These are phyloP conservation scores for Psylliodes chrysocephalus DNA, from an alignment of 2,888 invertebrate species.

Conservation along the genomic window DNA sequence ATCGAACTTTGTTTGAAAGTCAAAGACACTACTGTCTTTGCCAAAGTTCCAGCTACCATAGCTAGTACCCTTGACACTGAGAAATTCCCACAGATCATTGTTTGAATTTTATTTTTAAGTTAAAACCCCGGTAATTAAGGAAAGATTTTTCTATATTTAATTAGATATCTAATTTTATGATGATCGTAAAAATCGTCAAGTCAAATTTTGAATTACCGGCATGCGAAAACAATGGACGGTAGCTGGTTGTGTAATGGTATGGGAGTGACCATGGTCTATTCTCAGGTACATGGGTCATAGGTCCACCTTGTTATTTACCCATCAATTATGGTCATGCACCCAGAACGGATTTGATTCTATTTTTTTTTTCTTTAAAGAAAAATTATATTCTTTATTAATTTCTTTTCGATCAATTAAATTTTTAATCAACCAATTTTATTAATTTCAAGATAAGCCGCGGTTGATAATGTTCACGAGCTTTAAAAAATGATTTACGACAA, in stretches of 20 bases:
- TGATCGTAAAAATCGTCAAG: neutral
- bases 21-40: too few relatives aligned
- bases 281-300: constrained; percentile 37
- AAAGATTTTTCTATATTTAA: neutral
- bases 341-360: neutral
- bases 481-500: too few relatives aligned
- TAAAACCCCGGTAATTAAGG: neutral
- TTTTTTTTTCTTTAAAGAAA: neutral
- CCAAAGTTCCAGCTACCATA: too few relatives aligned
- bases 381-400: too few relatives aligned
- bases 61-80: neutral
- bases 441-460: too few relatives aligned
- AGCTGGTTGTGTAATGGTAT: constrained; percentile 40
- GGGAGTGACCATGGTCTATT: constrained; percentile 50
- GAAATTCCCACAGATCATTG: neutral
- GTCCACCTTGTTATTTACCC: constrained; percentile 10
- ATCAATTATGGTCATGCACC: neutral
- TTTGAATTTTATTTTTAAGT: neutral
- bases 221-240: constrained; percentile 21
- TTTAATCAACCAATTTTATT: too few relatives aligned
- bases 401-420: too few relatives aligned
- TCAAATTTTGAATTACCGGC: neutral
- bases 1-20: too few relatives aligned
- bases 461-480: too few relatives aligned
- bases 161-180: neutral